Base-by-base conservation (phyloP, 2,113 vertebrate species). In the Clarias macrocephalus region DNA sequence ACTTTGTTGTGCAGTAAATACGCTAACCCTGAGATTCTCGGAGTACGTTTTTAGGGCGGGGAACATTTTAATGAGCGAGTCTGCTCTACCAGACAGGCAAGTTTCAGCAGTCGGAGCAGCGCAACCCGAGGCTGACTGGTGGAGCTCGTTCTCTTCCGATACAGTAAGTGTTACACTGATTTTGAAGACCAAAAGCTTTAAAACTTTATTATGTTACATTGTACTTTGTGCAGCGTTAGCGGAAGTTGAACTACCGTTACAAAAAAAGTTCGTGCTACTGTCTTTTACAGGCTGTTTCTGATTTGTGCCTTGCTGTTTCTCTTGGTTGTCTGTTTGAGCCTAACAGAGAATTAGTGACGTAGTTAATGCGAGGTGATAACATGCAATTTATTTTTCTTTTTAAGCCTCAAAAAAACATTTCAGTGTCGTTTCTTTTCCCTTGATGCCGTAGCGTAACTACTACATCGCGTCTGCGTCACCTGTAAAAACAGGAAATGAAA, bases 161-260 rank as follows among this genome's bases (percentile, higher is more conserved):
- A 80, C 56, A 52, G 87, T 90, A 90, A 90, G 89, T 85, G 1
- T 84, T 3, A 23, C 56, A 15, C 2, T 37, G 13, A 23, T n/a
- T 79, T 60, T 9, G 16, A 33, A 0, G 48, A 19, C 0, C 21
- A 33, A 25, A 77, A 48, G 68, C 68, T 73, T 60, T 63, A 5
- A n/a, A 60, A 60, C 1, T 15, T 85, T 12, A 62, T 85, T 12
- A 62, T 15, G 18, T n/a, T 85, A 37, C 2, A 9, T 56, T 66
- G 2, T 65, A 19, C 2, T 85, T 30, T 56, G 5, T 79, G 25
- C 63, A 18, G 70, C 33, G n/a, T 10, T 42, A 63, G 19, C 18
- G 52, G 83, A 75, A 62, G 83, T 62, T 62, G 12, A 0, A 75
- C 9, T 28, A 3, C 23, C 33, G 23, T 65, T 33, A 2, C 10